Base-by-base conservation (phyloP, 2,113 vertebrate species). In the Sapayoa aenigma region DNA sequence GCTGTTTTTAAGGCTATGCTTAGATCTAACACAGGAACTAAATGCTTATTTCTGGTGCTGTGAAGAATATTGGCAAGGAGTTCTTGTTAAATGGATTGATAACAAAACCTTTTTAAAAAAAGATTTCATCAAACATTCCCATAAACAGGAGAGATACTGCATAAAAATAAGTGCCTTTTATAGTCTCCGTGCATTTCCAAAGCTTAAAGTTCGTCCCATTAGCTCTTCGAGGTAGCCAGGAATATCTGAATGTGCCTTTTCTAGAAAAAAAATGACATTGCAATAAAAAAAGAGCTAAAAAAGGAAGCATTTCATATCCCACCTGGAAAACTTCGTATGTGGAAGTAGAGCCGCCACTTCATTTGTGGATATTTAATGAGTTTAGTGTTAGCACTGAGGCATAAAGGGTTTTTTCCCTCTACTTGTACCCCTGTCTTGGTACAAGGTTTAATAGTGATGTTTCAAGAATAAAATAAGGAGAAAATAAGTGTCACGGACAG, bases 401-500 rank as follows among this genome's bases (percentile, higher is more conserved):
- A 11, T 63, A 47, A 42, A 23, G 25, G 6, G 2, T 18, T 27
- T 14, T 18, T 11, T 5, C 6, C 8, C 4, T 4, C 8, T 4
- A 8, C 16, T 0, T 49, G 11, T n/a, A n/a, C 9, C 5, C 13
- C 9, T 42, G 9, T 27, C 6, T 58, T 37, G 19, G 10, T 72
- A 6, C 9, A 17, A 42, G 21, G 41, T 39, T 37, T 74, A 35
- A 24, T 5, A 53, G n/a, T 17, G 14, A 18, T 25, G 19, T n/a
- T 69, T 39, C 33, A 52, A 65, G 35, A 53, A 46, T 16, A 33
- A 47, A 13, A 18, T 24, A 9, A 28, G n/a, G 46, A 5, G n/a
- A 9, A 1, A 17, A 0, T 1, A 4, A 47, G 25, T 7, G 39
- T 42, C n/a, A 0, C 24, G 0, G 3, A 0, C 30, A 1, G 2